phyloP scores from a whole-genome alignment of 2,113 vertebrate genomes.

The Microtus oregoni region DNA sequence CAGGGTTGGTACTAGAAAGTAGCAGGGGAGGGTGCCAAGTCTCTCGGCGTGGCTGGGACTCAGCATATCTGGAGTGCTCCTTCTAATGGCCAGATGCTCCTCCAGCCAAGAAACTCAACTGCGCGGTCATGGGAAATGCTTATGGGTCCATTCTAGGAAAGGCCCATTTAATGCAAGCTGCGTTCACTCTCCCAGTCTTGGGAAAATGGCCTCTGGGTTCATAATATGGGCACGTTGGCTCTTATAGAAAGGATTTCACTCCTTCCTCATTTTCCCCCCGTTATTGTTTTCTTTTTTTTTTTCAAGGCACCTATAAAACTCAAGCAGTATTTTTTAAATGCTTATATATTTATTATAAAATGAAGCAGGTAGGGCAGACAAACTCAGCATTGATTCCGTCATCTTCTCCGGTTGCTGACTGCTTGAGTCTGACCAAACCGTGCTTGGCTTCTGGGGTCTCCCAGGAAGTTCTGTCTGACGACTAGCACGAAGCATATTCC shows the following conservation, averaged over 20 bases:
- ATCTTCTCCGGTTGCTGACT: background rate
- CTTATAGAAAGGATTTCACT: conserved; percentile 44
- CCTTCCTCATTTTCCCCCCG: conserved; percentile 31
- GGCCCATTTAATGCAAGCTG: conserved; percentile 87
- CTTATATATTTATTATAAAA: conserved; percentile 61
- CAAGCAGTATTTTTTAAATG: conserved; percentile 55
- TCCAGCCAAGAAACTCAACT: conserved; percentile 87
- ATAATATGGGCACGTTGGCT: conserved; percentile 80
- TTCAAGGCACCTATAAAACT: conserved; percentile 73
- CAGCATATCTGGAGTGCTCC: conserved; percentile 86
- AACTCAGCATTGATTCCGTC: background rate
- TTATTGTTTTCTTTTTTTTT: conserved; percentile 66
- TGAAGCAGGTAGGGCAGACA: conserved; percentile 37
- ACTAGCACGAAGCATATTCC: background rate
- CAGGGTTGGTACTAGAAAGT: conserved; percentile 89
- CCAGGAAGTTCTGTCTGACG: background rate
- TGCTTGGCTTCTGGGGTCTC: background rate
- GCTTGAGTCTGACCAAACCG: conserved; percentile 4
- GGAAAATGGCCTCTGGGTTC: conserved; percentile 84
- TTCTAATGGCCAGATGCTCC: conserved; percentile 87
- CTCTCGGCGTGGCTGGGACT: conserved; percentile 86
- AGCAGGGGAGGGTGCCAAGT: conserved; percentile 88
- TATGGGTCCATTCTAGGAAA: conserved; percentile 87
- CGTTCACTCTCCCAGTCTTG: conserved; percentile 86
- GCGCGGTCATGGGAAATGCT: conserved; percentile 90